Conservation (phyloP, 1,140 invertebrate genomes). For the Reticulitermes speratus region DNA sequence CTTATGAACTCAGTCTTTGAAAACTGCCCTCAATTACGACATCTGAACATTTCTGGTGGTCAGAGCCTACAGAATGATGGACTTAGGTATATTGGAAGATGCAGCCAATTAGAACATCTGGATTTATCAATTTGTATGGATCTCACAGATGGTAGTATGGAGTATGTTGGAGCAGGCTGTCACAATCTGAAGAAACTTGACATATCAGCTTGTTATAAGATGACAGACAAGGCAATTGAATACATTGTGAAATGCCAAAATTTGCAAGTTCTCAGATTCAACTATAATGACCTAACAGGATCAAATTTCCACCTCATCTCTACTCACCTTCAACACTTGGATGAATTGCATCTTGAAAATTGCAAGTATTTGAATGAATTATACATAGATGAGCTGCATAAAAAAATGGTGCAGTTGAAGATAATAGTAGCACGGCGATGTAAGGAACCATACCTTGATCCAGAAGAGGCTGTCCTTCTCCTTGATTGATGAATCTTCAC, state of each 20-base stretch:
- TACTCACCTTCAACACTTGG: not conserved
- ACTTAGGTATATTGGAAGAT: not conserved
- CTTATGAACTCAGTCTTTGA: not conserved
- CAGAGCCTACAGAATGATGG: constrained; percentile 4
- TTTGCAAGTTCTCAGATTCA: not conserved
- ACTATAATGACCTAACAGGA: constrained; percentile 11
- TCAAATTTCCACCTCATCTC: not conserved
- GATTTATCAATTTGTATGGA: not conserved
- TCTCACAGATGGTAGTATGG: not conserved
- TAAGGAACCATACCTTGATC: not conserved
- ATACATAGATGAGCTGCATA: not conserved
- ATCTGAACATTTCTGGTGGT: not conserved
- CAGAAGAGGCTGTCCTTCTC: not conserved
- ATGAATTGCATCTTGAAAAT: not conserved
- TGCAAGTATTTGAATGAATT: not conserved
- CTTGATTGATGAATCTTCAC: too few relatives aligned
- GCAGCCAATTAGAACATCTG: not conserved
- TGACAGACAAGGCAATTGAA: not conserved
- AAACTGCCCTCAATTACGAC: not conserved
- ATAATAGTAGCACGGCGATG: not conserved
- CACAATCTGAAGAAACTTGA: not conserved
- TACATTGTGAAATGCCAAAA: not conserved
- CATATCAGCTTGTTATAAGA: not conserved
- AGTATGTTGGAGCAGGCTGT: not conserved
- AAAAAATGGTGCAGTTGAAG: not conserved